Base-by-base conservation (phyloP, 2,113 vertebrate species). In the Ranitomeya imitator region DNA sequence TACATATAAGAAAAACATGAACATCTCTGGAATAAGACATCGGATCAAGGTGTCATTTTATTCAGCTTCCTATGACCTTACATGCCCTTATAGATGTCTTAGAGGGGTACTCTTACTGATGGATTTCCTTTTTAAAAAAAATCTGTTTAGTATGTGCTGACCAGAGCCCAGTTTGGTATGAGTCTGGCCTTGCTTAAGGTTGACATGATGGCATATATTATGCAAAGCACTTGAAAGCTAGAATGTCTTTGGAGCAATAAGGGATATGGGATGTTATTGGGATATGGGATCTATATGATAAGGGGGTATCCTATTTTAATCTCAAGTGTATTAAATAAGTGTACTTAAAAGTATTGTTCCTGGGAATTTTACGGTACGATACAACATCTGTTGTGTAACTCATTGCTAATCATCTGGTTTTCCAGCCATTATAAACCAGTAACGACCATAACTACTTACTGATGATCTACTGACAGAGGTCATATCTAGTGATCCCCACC, bases 211-310 rank as follows among this genome's bases (percentile, higher is more conserved):
- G 31, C 31, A 74, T 14, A 74, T 7, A 15, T 83, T 52, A 13
- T 67, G 13, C n/a, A 37, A 83, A 83, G 51, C 81, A 83, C 61
- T 67, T 67, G 59, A 67, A 61, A 52, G 80, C 45, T 31, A 60
- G 8, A 67, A 83, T 67, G 81, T 83, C 52, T 83, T n/a, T 23
- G 51, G 45, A 83, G 81, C 81, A 83, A 83, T 83, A 83, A n/a
- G 31, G 80, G 60, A 60, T 45, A 63, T 37, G 23, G 81, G 59
- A 23, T 82, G 16, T 21, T 81, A 31, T 61, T 6, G 1, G 45
- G 11, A 19, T 4, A 12, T 23, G 51, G 23, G 55, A 26, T 59
- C n/a, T 15, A 4, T 57, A 54, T 55, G 11, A 26, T 13, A 23
- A 57, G 51, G 19, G 19, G 8, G 4, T 77, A 18, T 37, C 13